These are phyloP conservation scores for Numenius arquata DNA, from an alignment of 2,113 vertebrate genomes.

Conservation along the genomic window DNA sequence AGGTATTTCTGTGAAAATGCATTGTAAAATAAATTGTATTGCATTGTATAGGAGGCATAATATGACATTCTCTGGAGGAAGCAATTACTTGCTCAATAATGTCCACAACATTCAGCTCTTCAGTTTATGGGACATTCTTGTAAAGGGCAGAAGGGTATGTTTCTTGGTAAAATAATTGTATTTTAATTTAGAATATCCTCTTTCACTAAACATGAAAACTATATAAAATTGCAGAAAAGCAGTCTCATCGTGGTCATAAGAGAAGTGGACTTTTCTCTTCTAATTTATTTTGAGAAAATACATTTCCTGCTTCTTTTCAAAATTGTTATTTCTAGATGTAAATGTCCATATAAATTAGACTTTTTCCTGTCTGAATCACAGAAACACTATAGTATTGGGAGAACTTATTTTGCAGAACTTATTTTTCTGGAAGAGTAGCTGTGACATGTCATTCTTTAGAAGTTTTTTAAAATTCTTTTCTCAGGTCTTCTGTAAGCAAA, in stretches of 20 bases:
- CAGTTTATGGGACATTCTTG: background rate
- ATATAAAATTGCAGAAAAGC: background rate
- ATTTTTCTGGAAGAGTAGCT: background rate
- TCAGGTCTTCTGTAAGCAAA: background rate
- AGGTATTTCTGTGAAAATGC: background rate
- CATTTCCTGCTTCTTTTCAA: background rate
- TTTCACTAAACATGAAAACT: background rate
- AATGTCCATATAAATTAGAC: background rate
- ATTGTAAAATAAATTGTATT: background rate
- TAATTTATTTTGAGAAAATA: constrained; percentile 5
- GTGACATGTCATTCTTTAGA: background rate
- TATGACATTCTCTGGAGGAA: background rate
- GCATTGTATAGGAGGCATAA: constrained; percentile 9
- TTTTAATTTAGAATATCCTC: background rate
- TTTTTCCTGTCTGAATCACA: background rate
- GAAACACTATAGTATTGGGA: background rate
- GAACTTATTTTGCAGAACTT: background rate
- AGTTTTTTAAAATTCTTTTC: background rate
- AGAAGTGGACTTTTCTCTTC: background rate
- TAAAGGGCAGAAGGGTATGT: background rate
- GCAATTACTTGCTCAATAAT: constrained; percentile 31
- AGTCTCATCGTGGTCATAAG: background rate
- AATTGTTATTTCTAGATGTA: background rate
- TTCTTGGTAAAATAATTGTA: constrained; percentile 32
- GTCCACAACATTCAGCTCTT: background rate